These are phyloP conservation scores for Sesamia inferens DNA, from an alignment of 2,888 invertebrate species.

Conservation along the genomic window DNA sequence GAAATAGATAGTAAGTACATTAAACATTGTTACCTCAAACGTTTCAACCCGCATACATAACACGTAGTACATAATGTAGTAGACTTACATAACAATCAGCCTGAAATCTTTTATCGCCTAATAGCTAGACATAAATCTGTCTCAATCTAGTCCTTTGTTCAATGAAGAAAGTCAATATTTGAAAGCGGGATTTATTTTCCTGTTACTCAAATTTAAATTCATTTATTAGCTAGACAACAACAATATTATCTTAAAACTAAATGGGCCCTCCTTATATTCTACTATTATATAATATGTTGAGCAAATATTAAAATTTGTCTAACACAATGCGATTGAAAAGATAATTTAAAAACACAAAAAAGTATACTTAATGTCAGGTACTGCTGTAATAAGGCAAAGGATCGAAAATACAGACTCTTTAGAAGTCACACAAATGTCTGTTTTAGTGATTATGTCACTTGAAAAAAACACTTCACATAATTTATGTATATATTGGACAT, in stretches of 20 bases:
- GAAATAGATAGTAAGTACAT: slow-evolving; percentile 31
- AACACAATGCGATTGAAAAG: background rate
- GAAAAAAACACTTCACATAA: slow-evolving; percentile 11
- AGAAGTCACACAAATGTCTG: slow-evolving; percentile 8
- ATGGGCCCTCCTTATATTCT: background rate
- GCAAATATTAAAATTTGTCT: background rate
- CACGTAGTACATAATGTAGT: slow-evolving; percentile 30
- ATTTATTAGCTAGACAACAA: background rate
- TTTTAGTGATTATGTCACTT: background rate
- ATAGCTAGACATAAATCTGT: slow-evolving; percentile 56
- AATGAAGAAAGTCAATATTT: slow-evolving; percentile 37
- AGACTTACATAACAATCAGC: slow-evolving; percentile 39
- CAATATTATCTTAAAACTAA: background rate
- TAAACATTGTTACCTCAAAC: slow-evolving; percentile 40
- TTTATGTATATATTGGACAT: slow-evolving; percentile 11
- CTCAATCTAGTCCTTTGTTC: slow-evolving; percentile 51
- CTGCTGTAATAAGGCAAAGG: background rate
- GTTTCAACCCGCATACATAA: slow-evolving; percentile 42
- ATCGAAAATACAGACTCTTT: background rate
- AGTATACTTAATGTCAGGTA: background rate
- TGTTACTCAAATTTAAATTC: slow-evolving; percentile 2
- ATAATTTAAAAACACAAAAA: background rate
- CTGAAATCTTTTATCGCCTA: slow-evolving; percentile 47
- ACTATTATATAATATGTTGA: background rate
- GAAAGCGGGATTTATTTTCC: slow-evolving; percentile 42